Percentiles rank a stretch among this genome's conserved stretches.
Conservation (phyloP, 2,888 invertebrate species). For the Anoplius nigerrimus region DNA sequence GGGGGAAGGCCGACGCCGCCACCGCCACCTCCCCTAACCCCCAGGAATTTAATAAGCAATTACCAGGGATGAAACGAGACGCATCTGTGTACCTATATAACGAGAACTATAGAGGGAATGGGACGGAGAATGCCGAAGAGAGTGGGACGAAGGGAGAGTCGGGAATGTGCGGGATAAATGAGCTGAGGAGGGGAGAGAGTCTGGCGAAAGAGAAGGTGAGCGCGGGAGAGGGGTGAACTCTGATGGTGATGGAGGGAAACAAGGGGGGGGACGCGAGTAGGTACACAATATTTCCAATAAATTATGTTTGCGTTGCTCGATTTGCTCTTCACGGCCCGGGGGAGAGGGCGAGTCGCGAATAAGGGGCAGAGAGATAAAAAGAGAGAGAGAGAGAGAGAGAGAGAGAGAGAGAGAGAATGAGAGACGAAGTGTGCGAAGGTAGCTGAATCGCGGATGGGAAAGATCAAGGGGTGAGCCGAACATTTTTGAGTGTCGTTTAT, state of each 20-base stretch:
- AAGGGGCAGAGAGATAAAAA: background rate
- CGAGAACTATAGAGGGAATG: conserved; percentile 40
- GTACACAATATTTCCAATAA: conserved; percentile 73
- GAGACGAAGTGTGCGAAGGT: background rate
- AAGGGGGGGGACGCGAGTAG: conserved; percentile 36
- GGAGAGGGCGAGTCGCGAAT: too few relatives aligned
- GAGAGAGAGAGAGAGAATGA: conserved; percentile 9
- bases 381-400: conserved; percentile 12
- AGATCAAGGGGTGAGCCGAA: too few relatives aligned
- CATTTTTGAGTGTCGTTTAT: too few relatives aligned
- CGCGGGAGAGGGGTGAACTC: conserved; percentile 41
- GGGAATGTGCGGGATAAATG: background rate
- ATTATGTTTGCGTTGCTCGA: conserved; percentile 60
- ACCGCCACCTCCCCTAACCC: conserved; percentile 42
- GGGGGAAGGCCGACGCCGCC: conserved; percentile 30
- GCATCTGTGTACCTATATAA: conserved; percentile 68
- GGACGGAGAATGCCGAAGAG: background rate
- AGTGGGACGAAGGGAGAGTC: conserved; percentile 14
- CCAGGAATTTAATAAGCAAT: conserved; percentile 72
- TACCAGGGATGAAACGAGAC: conserved; percentile 70
- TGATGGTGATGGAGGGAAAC: conserved; percentile 32
- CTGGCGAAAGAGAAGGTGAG: conserved; percentile 24
- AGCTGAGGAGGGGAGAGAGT: conserved; percentile 16
- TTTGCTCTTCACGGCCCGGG: conserved; percentile 39
- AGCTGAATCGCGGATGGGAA: background rate